Conservation (phyloP, 2,888 invertebrate species). For the Orgyia antiqua region DNA sequence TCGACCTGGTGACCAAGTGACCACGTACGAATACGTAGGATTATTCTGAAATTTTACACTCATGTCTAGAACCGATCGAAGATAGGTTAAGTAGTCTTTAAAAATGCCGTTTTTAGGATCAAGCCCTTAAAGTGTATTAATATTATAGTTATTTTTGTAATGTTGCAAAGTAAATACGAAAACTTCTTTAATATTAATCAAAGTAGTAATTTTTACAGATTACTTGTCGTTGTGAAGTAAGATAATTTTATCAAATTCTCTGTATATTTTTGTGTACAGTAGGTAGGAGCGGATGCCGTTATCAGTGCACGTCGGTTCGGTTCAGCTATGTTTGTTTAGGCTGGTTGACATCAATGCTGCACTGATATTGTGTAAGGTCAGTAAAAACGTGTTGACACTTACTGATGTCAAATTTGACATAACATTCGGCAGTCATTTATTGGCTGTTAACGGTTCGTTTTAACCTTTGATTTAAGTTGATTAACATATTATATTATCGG, state of each 20-base stretch:
- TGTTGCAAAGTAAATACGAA: too few species aligned
- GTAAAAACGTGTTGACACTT: conserved; percentile 34
- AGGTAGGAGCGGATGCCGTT: conserved; percentile 64
- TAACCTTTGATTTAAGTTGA: conserved; percentile 2
- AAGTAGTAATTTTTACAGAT: too few species aligned
- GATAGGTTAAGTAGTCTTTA: too few species aligned
- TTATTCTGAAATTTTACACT: too few species aligned
- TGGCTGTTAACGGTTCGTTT: conserved; percentile 4
- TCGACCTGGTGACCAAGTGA: too few species aligned
- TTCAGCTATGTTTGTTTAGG: conserved; percentile 49
- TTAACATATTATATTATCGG: background rate
- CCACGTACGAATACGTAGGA: too few species aligned
- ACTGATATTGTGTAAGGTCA: conserved; percentile 61
- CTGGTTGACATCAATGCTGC: conserved; percentile 35
- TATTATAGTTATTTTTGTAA: too few species aligned
- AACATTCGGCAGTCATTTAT: conserved; percentile 4
- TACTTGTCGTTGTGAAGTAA: conserved; percentile 26
- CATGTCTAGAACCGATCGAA: too few species aligned
- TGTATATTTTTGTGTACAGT: conserved; percentile 32
- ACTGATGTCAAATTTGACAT: conserved; percentile 14
- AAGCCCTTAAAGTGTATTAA: too few species aligned
- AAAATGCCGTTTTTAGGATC: too few species aligned
- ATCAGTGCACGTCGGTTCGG: conserved; percentile 40
- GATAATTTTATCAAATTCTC: conserved; percentile 40
- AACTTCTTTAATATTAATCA: too few species aligned